A percentile compares a stretch with the other conserved stretches of the same genome.
These are phyloP conservation scores for Anguilla obscura DNA, from an alignment of 2,797 vertebrate genomes.

Conservation along the genomic window DNA sequence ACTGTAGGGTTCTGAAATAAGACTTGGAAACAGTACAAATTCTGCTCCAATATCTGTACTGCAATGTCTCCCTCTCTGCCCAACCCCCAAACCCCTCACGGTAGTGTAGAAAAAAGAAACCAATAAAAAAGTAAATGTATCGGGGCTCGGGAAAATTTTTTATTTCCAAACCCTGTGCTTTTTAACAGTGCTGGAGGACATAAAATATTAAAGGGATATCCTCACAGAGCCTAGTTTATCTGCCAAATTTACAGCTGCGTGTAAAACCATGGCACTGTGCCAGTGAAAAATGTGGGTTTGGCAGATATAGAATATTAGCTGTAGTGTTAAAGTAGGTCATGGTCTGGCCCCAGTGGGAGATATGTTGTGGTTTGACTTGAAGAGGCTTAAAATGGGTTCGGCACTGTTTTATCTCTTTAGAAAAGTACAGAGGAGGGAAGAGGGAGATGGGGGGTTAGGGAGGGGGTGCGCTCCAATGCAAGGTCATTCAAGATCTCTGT, in stretches of 20 bases:
- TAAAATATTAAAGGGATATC: constrained; percentile 23
- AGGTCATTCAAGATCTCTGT: neutral
- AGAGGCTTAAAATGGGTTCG: constrained; percentile 15
- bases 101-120: neutral
- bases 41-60: neutral
- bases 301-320: constrained; percentile 18
- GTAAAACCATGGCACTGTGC: neutral
- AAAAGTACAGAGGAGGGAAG: neutral
- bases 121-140: neutral
- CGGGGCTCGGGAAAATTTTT: neutral
- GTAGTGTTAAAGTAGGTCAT: constrained; percentile 12
- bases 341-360: constrained; percentile 9
- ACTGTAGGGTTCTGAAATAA: neutral
- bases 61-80: neutral
- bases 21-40: neutral
- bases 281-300: constrained; percentile 4
- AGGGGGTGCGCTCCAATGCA: neutral
- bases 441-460: neutral
- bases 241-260: constrained; percentile 10
- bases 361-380: constrained; percentile 7
- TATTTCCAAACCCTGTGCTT: constrained; percentile 6
- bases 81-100: neutral
- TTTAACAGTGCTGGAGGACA: neutral
- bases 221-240: constrained; percentile 9
- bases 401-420: constrained; percentile 5